Percentiles rank a stretch among this genome's conserved stretches.
Evolutionary conservation across 2,797 vertebrate species (phyloP).

Genomic region (Phrynocephalus vlangalii): DNA sequence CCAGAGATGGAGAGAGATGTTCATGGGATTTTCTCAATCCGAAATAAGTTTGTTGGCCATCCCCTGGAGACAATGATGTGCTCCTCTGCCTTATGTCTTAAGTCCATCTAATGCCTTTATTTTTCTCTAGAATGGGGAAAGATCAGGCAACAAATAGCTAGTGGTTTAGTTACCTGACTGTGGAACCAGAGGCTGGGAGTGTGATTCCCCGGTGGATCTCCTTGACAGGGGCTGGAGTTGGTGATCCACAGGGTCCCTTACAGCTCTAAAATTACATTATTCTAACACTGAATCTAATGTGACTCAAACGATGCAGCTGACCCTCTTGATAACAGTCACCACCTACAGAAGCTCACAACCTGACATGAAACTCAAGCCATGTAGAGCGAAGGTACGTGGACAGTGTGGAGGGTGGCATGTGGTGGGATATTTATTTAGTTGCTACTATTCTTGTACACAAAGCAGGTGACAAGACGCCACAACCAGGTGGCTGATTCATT

Average conservation of each 20-base stretch:
- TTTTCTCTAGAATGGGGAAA: background rate
- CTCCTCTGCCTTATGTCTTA: background rate
- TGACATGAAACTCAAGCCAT: background rate
- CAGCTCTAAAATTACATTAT: no score
- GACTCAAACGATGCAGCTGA: background rate
- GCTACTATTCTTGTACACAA: background rate
- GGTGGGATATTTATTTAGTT: background rate
- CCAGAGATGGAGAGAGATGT: background rate
- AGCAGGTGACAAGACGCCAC: background rate
- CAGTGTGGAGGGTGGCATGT: background rate
- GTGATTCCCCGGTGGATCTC: no score
- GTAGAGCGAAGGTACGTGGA: background rate
- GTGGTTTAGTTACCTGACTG: no score
- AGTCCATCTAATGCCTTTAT: background rate
- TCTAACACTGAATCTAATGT: no score
- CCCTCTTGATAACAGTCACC: background rate
- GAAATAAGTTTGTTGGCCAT: background rate
- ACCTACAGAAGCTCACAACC: background rate
- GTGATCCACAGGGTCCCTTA: no score
- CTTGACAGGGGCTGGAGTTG: no score
- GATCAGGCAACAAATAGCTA: no score
- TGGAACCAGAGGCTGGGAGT: no score
- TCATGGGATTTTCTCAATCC: background rate
- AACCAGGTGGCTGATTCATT: background rate
- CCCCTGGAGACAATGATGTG: background rate